Conservation (phyloP, 2,888 invertebrate genomes). For the Agrochola litura region DNA sequence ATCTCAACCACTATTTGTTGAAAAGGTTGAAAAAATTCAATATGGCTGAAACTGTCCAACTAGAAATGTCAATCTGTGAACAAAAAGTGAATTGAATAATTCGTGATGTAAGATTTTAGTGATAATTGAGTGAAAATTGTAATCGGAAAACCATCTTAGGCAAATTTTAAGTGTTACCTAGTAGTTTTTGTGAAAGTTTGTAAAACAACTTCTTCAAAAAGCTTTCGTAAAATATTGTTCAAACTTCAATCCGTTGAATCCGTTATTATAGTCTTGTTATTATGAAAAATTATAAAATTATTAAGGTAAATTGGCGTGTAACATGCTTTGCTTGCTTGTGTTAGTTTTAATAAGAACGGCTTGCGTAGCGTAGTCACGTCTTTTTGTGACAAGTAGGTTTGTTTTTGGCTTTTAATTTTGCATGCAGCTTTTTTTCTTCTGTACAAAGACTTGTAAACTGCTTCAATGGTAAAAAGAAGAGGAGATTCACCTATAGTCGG, state of each 20-base stretch:
- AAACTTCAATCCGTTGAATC: background rate
- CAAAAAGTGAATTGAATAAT: background rate
- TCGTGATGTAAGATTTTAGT: background rate
- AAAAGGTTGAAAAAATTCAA: background rate
- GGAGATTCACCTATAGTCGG: background rate
- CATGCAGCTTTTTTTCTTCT: background rate
- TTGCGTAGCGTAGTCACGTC: background rate
- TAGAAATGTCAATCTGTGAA: background rate
- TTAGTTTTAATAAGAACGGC: background rate
- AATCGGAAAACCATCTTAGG: background rate
- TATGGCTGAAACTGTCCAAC: background rate
- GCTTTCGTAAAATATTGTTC: background rate
- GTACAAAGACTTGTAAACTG: fast-evolving
- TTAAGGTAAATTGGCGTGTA: background rate
- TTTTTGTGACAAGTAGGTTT: background rate
- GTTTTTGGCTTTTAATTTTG: background rate
- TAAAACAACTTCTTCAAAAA: background rate
- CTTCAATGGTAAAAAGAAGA: background rate
- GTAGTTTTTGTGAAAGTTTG: background rate
- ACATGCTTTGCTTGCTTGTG: background rate
- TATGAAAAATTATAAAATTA: background rate
- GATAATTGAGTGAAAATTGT: background rate
- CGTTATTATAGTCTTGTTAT: background rate
- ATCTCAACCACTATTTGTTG: background rate
- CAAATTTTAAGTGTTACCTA: background rate